These are phyloP conservation scores for Dromaius novaehollandiae DNA, from an alignment of 2,113 vertebrate genomes.

Conservation along the genomic window DNA sequence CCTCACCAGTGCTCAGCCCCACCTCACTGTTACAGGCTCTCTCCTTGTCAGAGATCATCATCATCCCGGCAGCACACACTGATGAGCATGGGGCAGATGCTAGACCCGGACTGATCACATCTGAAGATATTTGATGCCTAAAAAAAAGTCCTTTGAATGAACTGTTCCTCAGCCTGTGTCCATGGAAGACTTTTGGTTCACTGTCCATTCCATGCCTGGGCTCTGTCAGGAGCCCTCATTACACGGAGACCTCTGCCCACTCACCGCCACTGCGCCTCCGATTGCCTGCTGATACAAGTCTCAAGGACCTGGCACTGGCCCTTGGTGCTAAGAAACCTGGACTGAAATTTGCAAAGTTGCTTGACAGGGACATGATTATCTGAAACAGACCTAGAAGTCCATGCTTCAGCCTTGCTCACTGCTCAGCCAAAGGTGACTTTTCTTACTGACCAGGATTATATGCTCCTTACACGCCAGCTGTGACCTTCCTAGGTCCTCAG, in stretches of 20 bases:
- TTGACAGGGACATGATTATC: not conserved
- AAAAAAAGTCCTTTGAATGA: not conserved
- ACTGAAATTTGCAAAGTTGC: not conserved
- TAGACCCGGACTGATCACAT: not conserved
- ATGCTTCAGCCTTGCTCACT: not conserved
- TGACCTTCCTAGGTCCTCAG: not conserved
- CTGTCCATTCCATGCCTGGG: not conserved
- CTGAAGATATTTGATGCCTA: not conserved
- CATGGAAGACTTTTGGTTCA: not conserved
- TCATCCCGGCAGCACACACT: not conserved
- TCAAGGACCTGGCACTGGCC: not conserved
- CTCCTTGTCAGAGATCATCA: not conserved
- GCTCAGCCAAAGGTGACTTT: not conserved
- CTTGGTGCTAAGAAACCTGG: not conserved
- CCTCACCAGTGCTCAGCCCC: not conserved
- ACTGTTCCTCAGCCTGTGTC: not conserved
- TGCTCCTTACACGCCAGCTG: not conserved
- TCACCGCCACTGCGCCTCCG: not conserved
- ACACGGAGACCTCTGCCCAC: not conserved
- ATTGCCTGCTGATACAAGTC: not conserved
- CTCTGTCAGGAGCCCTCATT: not conserved
- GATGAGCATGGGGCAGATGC: fast-evolving
- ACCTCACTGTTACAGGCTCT: not conserved
- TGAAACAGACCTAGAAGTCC: not conserved
- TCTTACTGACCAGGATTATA: not conserved